Evolutionary conservation across 2,797 vertebrate species (phyloP).

Genomic region (Eurystomus glaucurus): DNA sequence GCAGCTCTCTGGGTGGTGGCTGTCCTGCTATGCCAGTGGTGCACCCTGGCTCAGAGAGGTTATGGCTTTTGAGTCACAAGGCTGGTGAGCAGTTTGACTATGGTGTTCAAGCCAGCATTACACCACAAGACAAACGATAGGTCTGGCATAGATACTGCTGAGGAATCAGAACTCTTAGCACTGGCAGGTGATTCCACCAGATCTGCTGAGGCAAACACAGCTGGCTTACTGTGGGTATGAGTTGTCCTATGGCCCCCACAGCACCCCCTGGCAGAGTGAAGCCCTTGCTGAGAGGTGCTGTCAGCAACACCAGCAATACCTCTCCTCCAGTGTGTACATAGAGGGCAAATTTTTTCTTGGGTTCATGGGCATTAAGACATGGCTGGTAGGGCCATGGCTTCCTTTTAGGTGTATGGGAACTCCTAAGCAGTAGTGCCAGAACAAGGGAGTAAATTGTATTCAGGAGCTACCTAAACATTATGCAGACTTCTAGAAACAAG

Average conservation of each 20-base stretch:
- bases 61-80: background rate
- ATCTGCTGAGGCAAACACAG: background rate
- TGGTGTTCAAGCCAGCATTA: background rate
- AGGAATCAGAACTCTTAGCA: background rate
- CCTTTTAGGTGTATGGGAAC: background rate
- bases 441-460: background rate
- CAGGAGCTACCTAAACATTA: background rate
- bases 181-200: background rate
- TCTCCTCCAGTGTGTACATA: rapidly evolving
- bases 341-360: background rate
- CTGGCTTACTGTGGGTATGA: background rate
- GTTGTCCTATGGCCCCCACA: background rate
- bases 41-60: background rate
- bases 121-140: background rate
- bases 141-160: background rate
- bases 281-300: background rate
- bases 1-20: background rate
- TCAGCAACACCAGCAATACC: background rate
- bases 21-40: background rate
- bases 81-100: background rate
- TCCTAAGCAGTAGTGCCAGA: background rate
- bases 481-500: background rate
- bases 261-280: rapidly evolving
- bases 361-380: background rate
- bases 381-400: background rate